Conservation (phyloP, 2,797 vertebrate species). For the Columba guinea region DNA sequence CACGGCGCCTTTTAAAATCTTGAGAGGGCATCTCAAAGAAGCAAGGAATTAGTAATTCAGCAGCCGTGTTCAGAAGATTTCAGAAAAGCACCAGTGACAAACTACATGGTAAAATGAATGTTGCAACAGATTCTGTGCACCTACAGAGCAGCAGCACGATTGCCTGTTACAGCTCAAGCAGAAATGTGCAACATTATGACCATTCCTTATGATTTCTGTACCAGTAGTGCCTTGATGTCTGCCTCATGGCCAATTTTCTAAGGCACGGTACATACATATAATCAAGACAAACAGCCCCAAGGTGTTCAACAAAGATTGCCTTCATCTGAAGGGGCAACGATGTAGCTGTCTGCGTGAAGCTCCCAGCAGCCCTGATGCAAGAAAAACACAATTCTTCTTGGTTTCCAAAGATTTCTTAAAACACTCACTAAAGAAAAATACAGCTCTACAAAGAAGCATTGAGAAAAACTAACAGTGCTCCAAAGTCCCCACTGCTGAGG, state of each 20-base stretch:
- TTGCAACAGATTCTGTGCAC: background rate
- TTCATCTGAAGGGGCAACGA: background rate
- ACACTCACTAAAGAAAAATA: background rate
- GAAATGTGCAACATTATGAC: background rate
- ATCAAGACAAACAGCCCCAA: background rate
- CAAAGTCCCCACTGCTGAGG: background rate
- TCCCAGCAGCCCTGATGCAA: background rate
- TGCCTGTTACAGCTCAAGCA: background rate
- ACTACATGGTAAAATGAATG: background rate
- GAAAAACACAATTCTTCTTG: background rate
- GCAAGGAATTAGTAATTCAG: background rate
- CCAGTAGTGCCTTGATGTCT: background rate
- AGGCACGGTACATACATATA: accelerated
- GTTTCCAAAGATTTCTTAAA: background rate
- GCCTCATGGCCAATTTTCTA: background rate
- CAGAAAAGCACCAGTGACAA: background rate
- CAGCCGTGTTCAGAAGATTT: background rate
- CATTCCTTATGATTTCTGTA: background rate
- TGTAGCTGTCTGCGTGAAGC: background rate
- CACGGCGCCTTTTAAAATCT: background rate
- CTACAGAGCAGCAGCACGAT: accelerated
- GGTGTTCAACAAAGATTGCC: background rate
- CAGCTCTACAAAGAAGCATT: conserved; percentile 39
- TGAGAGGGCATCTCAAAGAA: background rate
- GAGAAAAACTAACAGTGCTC: conserved; percentile 19